These are phyloP conservation scores for Petrophora chlorosata DNA, from an alignment of 2,888 invertebrate genomes.

Conservation along the genomic window DNA sequence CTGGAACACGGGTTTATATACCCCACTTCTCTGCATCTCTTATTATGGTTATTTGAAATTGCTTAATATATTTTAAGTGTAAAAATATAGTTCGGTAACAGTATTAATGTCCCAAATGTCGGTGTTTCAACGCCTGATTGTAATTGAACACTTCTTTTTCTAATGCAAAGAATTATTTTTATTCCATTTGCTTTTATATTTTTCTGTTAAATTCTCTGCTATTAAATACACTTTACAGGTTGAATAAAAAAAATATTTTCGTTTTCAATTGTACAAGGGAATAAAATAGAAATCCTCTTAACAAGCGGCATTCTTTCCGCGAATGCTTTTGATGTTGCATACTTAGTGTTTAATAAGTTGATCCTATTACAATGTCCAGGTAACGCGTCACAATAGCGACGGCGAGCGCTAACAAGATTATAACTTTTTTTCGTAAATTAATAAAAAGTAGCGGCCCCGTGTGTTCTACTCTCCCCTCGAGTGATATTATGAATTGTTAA, in stretches of 20 bases:
- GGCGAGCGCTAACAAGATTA: constrained; percentile 80
- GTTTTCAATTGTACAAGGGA: constrained; percentile 37
- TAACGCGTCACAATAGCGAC: constrained; percentile 74
- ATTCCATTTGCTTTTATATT: too few relatives aligned
- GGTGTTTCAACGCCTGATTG: too few relatives aligned
- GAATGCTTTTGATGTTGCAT: constrained; percentile 80
- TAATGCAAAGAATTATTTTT: too few relatives aligned
- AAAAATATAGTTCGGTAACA: too few relatives aligned
- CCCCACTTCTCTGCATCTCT: too few relatives aligned
- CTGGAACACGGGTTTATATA: too few relatives aligned
- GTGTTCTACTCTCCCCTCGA: constrained; percentile 54
- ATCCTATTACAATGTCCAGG: constrained; percentile 84
- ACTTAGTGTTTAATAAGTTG: constrained; percentile 84
- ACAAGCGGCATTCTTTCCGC: constrained; percentile 69
- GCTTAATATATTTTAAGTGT: too few relatives aligned
- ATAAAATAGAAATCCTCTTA: constrained; percentile 72
- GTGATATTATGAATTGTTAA: constrained; percentile 46
- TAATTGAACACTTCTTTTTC: neutral
- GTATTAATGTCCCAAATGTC: too few relatives aligned
- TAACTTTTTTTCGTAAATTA: constrained; percentile 82
- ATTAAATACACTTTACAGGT: constrained; percentile 7
- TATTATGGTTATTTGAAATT: too few relatives aligned
- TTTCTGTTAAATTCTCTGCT: too few relatives aligned
- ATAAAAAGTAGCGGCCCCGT: constrained; percentile 73
- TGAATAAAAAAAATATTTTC: constrained; percentile 15